Evolutionary conservation across 1,140 invertebrate species (phyloP).

Genomic region (Rhynchophorus ferrugineus): DNA sequence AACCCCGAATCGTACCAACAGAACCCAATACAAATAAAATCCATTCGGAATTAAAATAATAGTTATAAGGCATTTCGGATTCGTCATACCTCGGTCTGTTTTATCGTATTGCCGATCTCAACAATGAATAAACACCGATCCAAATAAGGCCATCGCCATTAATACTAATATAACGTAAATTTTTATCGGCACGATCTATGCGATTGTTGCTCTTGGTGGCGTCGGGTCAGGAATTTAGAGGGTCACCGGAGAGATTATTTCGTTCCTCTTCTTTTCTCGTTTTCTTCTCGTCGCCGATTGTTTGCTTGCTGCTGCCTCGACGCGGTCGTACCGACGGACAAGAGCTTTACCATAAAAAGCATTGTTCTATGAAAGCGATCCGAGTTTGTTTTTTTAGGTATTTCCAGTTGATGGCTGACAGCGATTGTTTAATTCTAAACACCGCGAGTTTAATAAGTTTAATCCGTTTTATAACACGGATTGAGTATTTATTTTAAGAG

Average conservation of each 20-base stretch:
- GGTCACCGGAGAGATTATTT: neutral
- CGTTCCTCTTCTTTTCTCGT: neutral
- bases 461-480: too few species aligned
- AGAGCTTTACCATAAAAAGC: too few species aligned
- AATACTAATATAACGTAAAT: neutral
- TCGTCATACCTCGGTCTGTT: neutral
- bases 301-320: too few species aligned
- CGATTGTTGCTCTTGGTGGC: neutral
- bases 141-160: neutral
- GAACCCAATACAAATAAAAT: neutral
- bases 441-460: too few species aligned
- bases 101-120: neutral
- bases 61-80: neutral
- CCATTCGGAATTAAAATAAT: neutral
- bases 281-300: too few species aligned
- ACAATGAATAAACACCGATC: neutral
- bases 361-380: too few species aligned
- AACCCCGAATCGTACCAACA: too few species aligned
- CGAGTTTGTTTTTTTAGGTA: too few species aligned
- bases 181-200: neutral
- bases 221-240: neutral
- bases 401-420: too few species aligned
- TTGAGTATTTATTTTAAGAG: too few species aligned
- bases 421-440: too few species aligned
- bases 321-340: too few species aligned